These are phyloP conservation scores for Corythucha ciliata DNA, from an alignment of 2,888 invertebrate species.

Conservation along the genomic window DNA sequence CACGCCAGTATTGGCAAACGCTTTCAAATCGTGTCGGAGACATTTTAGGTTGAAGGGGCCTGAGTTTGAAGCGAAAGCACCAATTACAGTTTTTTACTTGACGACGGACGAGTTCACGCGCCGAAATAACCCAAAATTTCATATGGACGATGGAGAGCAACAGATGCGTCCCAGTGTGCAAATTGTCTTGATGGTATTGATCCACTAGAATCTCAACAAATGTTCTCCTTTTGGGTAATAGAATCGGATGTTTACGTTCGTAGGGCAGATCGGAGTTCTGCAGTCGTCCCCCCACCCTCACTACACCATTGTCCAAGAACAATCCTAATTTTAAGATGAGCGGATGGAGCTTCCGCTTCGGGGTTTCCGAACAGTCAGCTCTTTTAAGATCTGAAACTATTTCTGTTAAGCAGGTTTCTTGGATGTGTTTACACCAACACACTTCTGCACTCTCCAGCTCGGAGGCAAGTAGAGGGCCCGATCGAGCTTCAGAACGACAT, in stretches of 20 bases:
- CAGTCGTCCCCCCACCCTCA: no score
- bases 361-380: no score
- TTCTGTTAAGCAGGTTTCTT: neutral
- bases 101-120: neutral
- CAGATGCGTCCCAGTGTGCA: constrained; percentile 8
- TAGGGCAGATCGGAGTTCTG: constrained; percentile 20
- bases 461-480: neutral
- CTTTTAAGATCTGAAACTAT: neutral
- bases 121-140: constrained; percentile 10
- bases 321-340: no score
- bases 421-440: neutral
- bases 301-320: neutral
- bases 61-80: constrained; percentile 10
- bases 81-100: constrained; percentile 3
- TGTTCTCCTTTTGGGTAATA: neutral
- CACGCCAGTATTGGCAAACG: constrained; percentile 23
- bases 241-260: constrained; percentile 1
- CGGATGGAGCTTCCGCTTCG: no score
- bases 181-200: constrained; percentile 4
- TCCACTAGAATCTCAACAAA: constrained; percentile 7
- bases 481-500: neutral
- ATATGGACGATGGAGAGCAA: neutral
- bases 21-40: constrained; percentile 5
- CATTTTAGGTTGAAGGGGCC: constrained; percentile 16
- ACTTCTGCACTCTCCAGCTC: constrained; percentile 3